Evolutionary conservation across 2,888 invertebrate genomes (phyloP).

Genomic region (Nysson spinosus): DNA sequence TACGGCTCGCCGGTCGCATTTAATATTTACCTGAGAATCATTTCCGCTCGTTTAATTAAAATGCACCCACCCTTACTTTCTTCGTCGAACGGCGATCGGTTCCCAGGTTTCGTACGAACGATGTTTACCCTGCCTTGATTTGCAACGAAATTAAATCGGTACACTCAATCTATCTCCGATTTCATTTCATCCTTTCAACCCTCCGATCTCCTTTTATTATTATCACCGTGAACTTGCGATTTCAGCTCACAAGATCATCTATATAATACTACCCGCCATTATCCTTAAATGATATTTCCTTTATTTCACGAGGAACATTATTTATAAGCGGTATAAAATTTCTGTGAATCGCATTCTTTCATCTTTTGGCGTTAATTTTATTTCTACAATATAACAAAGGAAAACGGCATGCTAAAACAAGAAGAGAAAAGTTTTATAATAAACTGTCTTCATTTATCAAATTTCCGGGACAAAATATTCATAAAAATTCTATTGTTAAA

Average conservation of each 20-base stretch:
- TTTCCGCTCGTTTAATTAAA: constrained; percentile 64
- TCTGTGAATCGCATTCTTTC: no score
- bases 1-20: constrained; percentile 43
- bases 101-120: constrained; percentile 37
- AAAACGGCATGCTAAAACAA: no score
- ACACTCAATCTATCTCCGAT: constrained; percentile 58
- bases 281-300: no score
- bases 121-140: constrained; percentile 63
- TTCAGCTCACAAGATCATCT: constrained; percentile 16
- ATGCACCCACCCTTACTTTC: constrained; percentile 41
- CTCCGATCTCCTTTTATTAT: constrained; percentile 4
- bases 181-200: constrained; percentile 39
- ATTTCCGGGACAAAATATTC: no score
- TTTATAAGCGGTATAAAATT: no score
- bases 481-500: no score
- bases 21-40: constrained; percentile 63
- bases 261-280: no score
- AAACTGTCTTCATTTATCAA: no score
- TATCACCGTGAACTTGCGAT: constrained; percentile 14
- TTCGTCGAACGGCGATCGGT: constrained; percentile 53
- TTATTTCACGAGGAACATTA: no score
- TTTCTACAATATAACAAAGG: no score
- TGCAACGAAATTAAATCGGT: constrained; percentile 64
- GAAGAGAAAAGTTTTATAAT: no score
- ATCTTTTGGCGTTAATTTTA: no score